Base-by-base conservation (phyloP, 2,113 vertebrate species). In the Xenopus borealis region DNA sequence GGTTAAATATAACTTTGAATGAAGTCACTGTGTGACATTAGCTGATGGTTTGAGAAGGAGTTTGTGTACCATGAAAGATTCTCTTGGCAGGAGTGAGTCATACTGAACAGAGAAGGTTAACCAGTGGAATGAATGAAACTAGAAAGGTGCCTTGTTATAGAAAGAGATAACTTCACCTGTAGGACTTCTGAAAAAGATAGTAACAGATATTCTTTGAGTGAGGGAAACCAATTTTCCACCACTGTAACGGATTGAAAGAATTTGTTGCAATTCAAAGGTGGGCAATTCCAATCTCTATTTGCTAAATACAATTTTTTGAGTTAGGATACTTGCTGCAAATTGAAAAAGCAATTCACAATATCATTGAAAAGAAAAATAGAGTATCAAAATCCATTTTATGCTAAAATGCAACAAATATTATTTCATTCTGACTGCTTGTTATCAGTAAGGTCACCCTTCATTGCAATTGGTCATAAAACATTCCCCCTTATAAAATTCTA, bases 31-130 rank as follows among this genome's bases (percentile, higher is more conserved):
- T 66, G 62, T 13, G 17, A 40, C 12, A 23, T 62, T 11, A 62
- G 68, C 47, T 12, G 27, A n/a, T 68, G 50, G 40, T 61, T 53
- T 62, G 73, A 40, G 33, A 18, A 47, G 57, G 58, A 27, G 57
- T 52, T 40, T 20, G 27, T 23, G 3, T 10, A 18, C 23, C 55
- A 69, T 75, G 65, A 69, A 75, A 75, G 57, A 61, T 53, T 13
- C 27, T 62, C 73, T 69, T 62, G 57, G 58, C 73, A 75, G 73
- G 58, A 52, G 2, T 53, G n/a, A 40, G 58, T 69, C 57, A 69
- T 62, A 57, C 47, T 67, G 57, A 47, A 63, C 61, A 63, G 66
- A 58, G 69, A 69, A 75, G 73, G 66, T 75, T 75, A 75, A 69
- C 62, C 59, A 40, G 8, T 40, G 8, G 63, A 69, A 58, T 68